Base-by-base conservation (phyloP, 2,888 invertebrate species). In the Pomacea canaliculata region DNA sequence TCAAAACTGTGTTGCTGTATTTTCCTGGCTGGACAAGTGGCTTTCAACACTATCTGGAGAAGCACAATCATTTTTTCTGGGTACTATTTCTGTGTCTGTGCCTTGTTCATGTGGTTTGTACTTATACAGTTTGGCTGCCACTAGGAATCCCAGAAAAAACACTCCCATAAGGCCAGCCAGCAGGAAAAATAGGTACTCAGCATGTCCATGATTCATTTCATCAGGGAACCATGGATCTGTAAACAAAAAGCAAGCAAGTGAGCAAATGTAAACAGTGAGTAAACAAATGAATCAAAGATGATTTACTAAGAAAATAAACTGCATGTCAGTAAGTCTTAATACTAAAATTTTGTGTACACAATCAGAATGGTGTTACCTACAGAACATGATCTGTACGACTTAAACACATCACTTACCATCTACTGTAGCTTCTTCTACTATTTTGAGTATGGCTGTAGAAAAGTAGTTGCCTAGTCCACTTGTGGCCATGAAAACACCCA, bases 401-500 rank as follows among this genome's bases (percentile, higher is more conserved):
- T 56, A 16, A 2, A 56, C 16, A 16, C 51, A 56, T 16, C 46
- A 75, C 82, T 73, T 78, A 86, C 87, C 83, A 51, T 77, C 71
- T 13, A 69, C 78, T 16, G 85, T 86, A 12, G 84, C 79, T 19
- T 78, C 79, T 51, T 84, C 82, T 19, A 87, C 85, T 59, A 87
- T 86, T 19, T 82, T 79, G 18, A 87, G 77, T 23, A 89, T 82
- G 7, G 83, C 80, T 23, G 85, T 85, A 10, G 87, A 86, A 18
- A 89, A 71, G 76, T 88, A 88, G 73, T 79, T 86, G 10, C 89
- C 89, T 12, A 88, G 73, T 18, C 89, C 88, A 62, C 80, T 84
- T 27, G 85, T 87, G 79, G 87, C 83, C 68, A 87, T 74, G 79
- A 87, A 87, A 27, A 89, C 76, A 9, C 89, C 89, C 86, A 88